phyloP scores from a whole-genome alignment of 2,113 vertebrate genomes.

The Piaya cayana region DNA sequence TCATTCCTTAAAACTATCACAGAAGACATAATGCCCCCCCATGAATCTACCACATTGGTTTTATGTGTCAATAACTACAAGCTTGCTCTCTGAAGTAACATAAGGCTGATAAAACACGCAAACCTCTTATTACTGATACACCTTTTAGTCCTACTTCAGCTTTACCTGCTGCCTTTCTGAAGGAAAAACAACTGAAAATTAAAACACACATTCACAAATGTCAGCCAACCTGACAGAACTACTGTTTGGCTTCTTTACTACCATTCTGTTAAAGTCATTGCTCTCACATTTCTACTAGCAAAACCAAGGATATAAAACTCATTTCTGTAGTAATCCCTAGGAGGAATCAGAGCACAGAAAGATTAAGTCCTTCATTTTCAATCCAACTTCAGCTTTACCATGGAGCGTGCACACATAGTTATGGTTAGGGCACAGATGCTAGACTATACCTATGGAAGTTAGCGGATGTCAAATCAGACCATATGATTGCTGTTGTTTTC shows the following conservation, averaged over 20 bases:
- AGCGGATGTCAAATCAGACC: not conserved
- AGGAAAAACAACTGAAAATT: not conserved
- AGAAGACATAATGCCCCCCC: not conserved
- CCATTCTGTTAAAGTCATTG: not conserved
- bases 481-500: not conserved
- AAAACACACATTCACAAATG: not conserved
- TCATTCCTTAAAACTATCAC: not conserved
- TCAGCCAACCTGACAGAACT: not conserved
- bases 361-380: not conserved
- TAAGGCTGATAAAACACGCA: not conserved
- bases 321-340: not conserved
- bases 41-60: not conserved
- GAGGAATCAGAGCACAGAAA: not conserved
- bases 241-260: not conserved
- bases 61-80: not conserved
- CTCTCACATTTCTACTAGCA: not conserved
- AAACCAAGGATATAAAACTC: not conserved
- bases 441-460: not conserved
- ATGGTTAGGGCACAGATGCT: rapidly evolving
- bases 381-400: not conserved
- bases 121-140: not conserved
- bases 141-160: not conserved
- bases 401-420: not conserved
- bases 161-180: not conserved
- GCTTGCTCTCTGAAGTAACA: not conserved